These are phyloP conservation scores for Allygus modestus DNA, from an alignment of 2,888 invertebrate species.

Conservation along the genomic window DNA sequence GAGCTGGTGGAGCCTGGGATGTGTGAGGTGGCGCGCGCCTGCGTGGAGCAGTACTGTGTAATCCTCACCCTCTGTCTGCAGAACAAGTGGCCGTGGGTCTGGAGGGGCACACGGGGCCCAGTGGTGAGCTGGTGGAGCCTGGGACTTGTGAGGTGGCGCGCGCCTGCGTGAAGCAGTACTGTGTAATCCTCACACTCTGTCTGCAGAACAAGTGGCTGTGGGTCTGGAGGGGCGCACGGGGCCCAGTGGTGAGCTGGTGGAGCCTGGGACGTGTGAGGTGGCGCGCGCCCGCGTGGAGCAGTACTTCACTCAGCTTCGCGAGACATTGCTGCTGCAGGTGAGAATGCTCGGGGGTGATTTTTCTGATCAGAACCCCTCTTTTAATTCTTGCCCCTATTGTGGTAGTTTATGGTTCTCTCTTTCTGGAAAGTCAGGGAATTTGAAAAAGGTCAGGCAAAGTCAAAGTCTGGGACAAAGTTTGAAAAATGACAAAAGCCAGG, in stretches of 20 bases:
- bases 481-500: too few relatives aligned
- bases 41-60: slow-evolving; percentile 77
- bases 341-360: too few relatives aligned
- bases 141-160: slow-evolving; percentile 75
- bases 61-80: slow-evolving; percentile 75
- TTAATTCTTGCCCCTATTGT: too few relatives aligned
- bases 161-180: slow-evolving; percentile 75
- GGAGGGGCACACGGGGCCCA: slow-evolving; percentile 70
- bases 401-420: too few relatives aligned
- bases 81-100: slow-evolving; percentile 73
- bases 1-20: slow-evolving; percentile 72
- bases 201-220: slow-evolving; percentile 73
- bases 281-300: slow-evolving; percentile 75
- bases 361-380: too few relatives aligned
- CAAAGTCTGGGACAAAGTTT: too few relatives aligned
- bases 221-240: slow-evolving; percentile 70
- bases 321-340: slow-evolving; percentile 75
- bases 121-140: slow-evolving; percentile 67
- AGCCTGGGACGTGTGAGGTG: slow-evolving; percentile 74
- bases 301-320: slow-evolving; percentile 77
- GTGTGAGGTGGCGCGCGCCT: slow-evolving; percentile 74
- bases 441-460: too few relatives aligned
- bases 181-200: too few relatives aligned
- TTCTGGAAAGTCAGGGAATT: too few relatives aligned
- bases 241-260: slow-evolving; percentile 67